Evolutionary conservation across 2,113 vertebrate species (phyloP).

Genomic region (Tyto alba): DNA sequence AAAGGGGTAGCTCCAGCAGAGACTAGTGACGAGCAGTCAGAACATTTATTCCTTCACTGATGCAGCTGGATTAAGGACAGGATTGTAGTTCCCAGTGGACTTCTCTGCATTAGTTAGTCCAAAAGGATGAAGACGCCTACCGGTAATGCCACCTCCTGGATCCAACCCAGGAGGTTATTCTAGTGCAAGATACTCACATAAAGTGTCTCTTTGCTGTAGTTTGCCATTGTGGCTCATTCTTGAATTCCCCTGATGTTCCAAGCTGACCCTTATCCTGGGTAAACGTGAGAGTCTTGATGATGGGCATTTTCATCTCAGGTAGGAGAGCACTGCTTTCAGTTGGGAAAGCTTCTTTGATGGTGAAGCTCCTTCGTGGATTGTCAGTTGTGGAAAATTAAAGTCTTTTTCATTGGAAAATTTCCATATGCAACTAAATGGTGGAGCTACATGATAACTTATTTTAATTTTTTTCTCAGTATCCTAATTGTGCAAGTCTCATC

Average conservation of each 20-base stretch:
- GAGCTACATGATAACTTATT: not conserved
- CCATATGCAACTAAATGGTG: not conserved
- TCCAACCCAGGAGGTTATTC: not conserved
- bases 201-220: not conserved
- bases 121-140: not conserved
- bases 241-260: not conserved
- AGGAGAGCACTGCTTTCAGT: not conserved
- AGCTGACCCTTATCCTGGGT: accelerated
- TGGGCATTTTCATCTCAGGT: not conserved
- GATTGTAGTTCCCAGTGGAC: not conserved
- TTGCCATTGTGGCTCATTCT: not conserved
- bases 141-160: not conserved
- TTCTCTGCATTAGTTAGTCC: not conserved
- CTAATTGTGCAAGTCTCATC: not conserved
- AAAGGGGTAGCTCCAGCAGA: not conserved
- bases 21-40: not conserved
- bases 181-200: not conserved
- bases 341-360: not conserved
- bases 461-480: not conserved
- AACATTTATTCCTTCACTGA: not conserved
- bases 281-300: not conserved
- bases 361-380: not conserved
- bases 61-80: not conserved
- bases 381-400: not conserved
- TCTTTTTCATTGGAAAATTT: not conserved